Evolutionary conservation across 2,888 invertebrate genomes (phyloP).

Genomic region (Spicauda simplicius): DNA sequence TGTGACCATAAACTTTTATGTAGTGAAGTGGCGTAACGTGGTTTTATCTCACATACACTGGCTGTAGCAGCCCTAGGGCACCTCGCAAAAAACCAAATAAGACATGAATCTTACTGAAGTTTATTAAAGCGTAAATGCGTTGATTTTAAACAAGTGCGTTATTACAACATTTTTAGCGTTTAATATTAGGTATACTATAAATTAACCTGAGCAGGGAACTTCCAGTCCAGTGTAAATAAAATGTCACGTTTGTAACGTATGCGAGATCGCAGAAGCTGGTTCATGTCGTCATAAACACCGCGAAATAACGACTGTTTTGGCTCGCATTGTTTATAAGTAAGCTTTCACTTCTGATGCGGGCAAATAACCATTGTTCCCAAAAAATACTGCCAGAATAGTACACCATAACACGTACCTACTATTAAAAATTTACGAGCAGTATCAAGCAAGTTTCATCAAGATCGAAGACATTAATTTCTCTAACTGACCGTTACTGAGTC

Average conservation of each 20-base stretch:
- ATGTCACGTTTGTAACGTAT: slow-evolving; percentile 38
- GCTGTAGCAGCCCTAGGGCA: too few relatives aligned
- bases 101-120: neutral
- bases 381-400: slow-evolving; percentile 35
- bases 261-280: slow-evolving; percentile 29
- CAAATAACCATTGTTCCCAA: slow-evolving; percentile 33
- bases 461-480: slow-evolving; percentile 34
- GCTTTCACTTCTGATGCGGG: slow-evolving; percentile 38
- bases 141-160: too few relatives aligned
- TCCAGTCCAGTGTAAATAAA: slow-evolving; percentile 36
- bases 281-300: slow-evolving; percentile 42
- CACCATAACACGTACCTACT: slow-evolving; percentile 34
- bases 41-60: too few relatives aligned
- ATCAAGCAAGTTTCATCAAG: slow-evolving; percentile 32
- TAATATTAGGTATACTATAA: neutral
- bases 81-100: neutral
- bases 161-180: neutral
- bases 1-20: too few relatives aligned
- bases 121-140: too few relatives aligned
- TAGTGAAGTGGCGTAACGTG: too few relatives aligned
- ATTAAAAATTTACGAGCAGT: slow-evolving; percentile 34
- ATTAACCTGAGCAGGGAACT: neutral
- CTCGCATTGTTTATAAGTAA: slow-evolving; percentile 41
- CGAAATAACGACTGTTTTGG: slow-evolving; percentile 43
- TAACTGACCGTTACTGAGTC: slow-evolving; percentile 28